These are phyloP conservation scores for Spermophilus dauricus DNA, from an alignment of 2,113 vertebrate species.

Conservation along the genomic window DNA sequence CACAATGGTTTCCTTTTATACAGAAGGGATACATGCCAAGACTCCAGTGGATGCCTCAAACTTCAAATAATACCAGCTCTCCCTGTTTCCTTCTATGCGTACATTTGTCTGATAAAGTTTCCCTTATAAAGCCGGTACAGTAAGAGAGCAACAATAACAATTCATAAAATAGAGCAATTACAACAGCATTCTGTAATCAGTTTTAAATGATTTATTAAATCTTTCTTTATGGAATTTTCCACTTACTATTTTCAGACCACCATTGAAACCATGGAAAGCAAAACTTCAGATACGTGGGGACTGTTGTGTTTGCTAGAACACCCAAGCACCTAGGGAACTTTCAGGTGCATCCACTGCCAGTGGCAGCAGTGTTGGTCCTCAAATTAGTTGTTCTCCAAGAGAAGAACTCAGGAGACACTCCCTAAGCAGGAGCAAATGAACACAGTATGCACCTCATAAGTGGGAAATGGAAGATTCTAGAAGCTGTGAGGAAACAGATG, in stretches of 20 bases:
- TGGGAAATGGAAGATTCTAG: not conserved
- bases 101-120: not conserved
- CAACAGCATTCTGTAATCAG: not conserved
- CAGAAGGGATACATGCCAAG: not conserved
- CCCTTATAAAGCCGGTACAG: too few species aligned
- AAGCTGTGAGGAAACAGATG: not conserved
- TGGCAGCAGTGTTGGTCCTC: not conserved
- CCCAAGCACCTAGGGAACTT: rapidly evolving
- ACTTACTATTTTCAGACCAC: not conserved
- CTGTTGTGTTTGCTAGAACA: not conserved
- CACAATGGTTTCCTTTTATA: not conserved
- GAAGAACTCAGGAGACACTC: not conserved
- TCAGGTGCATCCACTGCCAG: too few species aligned
- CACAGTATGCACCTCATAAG: not conserved
- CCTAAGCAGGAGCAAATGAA: not conserved
- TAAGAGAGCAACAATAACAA: not conserved
- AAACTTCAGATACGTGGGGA: not conserved
- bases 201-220: not conserved
- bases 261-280: too few species aligned
- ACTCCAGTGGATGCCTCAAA: not conserved
- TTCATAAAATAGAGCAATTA: not conserved
- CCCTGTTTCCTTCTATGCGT: too few species aligned
- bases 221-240: not conserved
- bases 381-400: not conserved
- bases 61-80: not conserved